Evolutionary conservation across 2,797 vertebrate genomes (phyloP).

Genomic region (Pelochelys cantorii): DNA sequence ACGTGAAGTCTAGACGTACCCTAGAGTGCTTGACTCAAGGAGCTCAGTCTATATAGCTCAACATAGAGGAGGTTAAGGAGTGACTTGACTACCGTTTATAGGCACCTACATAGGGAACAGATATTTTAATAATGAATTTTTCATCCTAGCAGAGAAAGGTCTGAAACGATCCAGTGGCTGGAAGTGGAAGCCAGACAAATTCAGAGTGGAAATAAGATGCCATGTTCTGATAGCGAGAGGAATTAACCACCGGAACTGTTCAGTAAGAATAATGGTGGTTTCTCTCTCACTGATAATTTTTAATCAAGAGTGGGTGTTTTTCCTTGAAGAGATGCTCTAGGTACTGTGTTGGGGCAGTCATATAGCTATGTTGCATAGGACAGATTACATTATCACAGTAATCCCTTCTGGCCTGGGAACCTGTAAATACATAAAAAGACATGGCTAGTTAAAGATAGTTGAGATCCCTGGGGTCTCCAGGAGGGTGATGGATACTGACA

Average conservation of each 20-base stretch:
- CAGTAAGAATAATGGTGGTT: background rate
- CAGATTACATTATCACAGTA: background rate
- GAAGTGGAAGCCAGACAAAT: background rate
- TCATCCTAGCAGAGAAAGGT: background rate
- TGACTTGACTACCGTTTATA: background rate
- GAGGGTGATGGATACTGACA: background rate
- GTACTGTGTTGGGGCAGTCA: background rate
- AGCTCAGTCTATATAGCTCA: background rate
- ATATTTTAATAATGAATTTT: background rate
- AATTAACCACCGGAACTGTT: background rate
- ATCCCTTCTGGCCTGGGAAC: background rate
- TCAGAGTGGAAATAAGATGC: background rate
- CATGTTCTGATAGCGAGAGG: background rate
- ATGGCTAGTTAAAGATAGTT: background rate
- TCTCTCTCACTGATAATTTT: background rate
- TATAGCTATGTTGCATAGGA: background rate
- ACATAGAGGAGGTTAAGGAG: background rate
- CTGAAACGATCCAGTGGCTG: background rate
- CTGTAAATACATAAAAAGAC: background rate
- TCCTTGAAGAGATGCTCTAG: background rate
- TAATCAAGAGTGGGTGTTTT: background rate
- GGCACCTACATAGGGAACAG: background rate
- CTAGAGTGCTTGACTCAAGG: background rate
- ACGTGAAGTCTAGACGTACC: too few species aligned
- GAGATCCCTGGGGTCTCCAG: background rate